phyloP scores from a whole-genome alignment of 1,140 invertebrate genomes.

The Drosophila carrolli region DNA sequence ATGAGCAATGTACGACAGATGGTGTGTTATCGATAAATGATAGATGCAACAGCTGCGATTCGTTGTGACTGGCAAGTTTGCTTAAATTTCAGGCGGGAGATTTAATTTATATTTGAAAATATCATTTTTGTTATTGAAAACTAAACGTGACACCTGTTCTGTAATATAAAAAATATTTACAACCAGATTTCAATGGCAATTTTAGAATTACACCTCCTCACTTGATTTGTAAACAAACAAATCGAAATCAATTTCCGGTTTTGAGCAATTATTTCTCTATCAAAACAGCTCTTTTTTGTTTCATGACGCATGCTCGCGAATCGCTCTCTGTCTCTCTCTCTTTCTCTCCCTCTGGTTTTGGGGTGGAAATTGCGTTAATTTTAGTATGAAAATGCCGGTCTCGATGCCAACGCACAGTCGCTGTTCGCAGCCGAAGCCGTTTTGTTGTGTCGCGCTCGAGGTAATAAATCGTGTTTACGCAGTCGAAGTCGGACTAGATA shows the following conservation, averaged over 20 bases:
- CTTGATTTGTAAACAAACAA: conserved; percentile 14
- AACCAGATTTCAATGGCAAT: not conserved
- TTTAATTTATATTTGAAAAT: not conserved
- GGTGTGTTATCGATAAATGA: conserved; percentile 10
- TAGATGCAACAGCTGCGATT: not conserved
- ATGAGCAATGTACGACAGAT: not conserved
- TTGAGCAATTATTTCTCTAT: conserved; percentile 15
- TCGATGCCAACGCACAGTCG: conserved; percentile 44
- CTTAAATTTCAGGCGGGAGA: not conserved
- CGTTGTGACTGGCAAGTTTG: not conserved
- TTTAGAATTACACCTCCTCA: not conserved
- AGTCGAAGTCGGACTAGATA: conserved; percentile 21
- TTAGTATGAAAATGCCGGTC: conserved; percentile 50
- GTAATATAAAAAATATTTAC: not conserved
- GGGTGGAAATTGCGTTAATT: conserved; percentile 39
- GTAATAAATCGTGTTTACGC: conserved; percentile 23
- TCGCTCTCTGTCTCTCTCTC: conserved; percentile 6
- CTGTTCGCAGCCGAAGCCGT: conserved; percentile 24
- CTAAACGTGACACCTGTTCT: too few species aligned
- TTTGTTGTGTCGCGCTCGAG: conserved; percentile 36
- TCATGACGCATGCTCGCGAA: conserved; percentile 17
- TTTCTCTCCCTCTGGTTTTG: conserved; percentile 9
- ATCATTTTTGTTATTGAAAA: not conserved
- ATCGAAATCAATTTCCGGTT: conserved; percentile 15
- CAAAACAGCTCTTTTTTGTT: not conserved